Conservation (phyloP, 2,888 invertebrate species). For the Nomada hirtipes region DNA sequence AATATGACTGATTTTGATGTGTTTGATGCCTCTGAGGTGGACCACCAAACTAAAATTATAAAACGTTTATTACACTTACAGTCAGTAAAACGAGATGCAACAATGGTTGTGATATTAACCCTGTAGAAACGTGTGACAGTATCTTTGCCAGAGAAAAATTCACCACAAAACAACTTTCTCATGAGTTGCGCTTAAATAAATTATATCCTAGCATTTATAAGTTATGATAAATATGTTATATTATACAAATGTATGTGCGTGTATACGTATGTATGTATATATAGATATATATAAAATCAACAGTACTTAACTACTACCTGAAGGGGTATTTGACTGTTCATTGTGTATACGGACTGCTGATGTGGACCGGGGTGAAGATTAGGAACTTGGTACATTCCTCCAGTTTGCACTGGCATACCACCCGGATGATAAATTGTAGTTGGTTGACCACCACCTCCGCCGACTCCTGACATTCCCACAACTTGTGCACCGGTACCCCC, state of each 20-base stretch:
- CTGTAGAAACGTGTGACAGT: constrained; percentile 5
- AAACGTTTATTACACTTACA: constrained; percentile 58
- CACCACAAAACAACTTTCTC: background rate
- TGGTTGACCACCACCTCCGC: constrained; percentile 77
- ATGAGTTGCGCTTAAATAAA: no score
- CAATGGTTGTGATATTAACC: constrained; percentile 24
- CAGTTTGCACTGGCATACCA: constrained; percentile 73
- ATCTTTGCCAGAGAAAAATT: background rate
- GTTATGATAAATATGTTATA: no score
- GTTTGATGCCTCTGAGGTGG: constrained; percentile 78
- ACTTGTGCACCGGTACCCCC: constrained; percentile 77
- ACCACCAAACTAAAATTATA: constrained; percentile 73
- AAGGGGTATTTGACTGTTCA: constrained; percentile 77
- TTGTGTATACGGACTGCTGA: constrained; percentile 76
- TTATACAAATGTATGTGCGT: no score
- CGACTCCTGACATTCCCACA: constrained; percentile 77
- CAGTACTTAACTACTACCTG: constrained; percentile 71
- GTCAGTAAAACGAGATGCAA: background rate
- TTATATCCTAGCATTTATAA: no score
- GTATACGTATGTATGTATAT: background rate
- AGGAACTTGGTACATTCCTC: constrained; percentile 77
- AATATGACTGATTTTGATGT: constrained; percentile 77
- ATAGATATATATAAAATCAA: constrained; percentile 53
- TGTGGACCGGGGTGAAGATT: constrained; percentile 76
- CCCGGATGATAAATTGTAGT: constrained; percentile 76